phyloP scores from a whole-genome alignment of 2,113 vertebrate species.

The Blennius ocellaris region DNA sequence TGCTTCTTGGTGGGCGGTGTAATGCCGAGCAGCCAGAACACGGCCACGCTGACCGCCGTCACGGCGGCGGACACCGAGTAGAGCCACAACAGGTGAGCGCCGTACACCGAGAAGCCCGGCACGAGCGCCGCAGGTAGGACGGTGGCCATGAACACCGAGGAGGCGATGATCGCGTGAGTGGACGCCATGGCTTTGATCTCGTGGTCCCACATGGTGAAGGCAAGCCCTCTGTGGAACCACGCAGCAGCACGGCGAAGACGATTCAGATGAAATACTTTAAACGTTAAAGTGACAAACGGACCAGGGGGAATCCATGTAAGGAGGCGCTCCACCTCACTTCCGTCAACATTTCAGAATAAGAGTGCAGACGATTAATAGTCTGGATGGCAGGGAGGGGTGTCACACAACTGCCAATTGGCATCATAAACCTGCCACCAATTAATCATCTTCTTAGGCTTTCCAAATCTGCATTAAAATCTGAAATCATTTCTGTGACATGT shows the following conservation, averaged over 20 bases:
- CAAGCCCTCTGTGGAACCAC: accelerated
- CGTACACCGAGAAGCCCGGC: slow-evolving; percentile 88
- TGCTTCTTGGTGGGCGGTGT: slow-evolving; percentile 87
- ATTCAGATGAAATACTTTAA: background rate
- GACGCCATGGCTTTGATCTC: slow-evolving; percentile 88
- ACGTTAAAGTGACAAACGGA: background rate
- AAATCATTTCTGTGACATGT: too few relatives aligned
- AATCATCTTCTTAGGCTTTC: too few relatives aligned
- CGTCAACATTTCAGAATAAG: slow-evolving; percentile 78
- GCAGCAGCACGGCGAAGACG: background rate
- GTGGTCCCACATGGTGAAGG: slow-evolving; percentile 86
- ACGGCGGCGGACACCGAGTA: slow-evolving; percentile 86
- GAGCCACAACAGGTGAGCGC: slow-evolving; percentile 90
- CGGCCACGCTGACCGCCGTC: slow-evolving; percentile 80
- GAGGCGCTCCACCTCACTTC: slow-evolving; percentile 36
- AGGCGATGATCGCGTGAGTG: slow-evolving; percentile 85
- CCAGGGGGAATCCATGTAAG: background rate
- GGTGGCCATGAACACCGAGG: slow-evolving; percentile 83
- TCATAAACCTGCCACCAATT: too few relatives aligned
- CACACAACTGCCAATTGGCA: too few relatives aligned
- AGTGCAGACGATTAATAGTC: background rate
- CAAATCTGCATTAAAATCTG: too few relatives aligned
- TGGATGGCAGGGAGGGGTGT: too few relatives aligned
- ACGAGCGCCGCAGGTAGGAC: slow-evolving; percentile 83
- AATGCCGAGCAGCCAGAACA: slow-evolving; percentile 88